Evolutionary conservation across 2,113 vertebrate species (phyloP).

Genomic region (Callaeas wilsoni): DNA sequence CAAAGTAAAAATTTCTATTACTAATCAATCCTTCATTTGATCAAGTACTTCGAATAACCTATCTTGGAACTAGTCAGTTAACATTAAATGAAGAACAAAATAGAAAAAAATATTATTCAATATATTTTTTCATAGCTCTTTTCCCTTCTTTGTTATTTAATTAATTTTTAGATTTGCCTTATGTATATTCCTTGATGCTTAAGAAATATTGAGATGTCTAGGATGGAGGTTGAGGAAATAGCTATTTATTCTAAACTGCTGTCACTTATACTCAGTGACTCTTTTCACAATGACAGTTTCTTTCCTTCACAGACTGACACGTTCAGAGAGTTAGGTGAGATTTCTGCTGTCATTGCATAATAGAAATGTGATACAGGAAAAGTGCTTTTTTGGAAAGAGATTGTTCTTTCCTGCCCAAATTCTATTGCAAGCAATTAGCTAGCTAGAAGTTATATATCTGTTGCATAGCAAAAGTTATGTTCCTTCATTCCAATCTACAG

Average conservation of each 20-base stretch:
- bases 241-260: neutral
- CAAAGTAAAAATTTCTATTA: neutral
- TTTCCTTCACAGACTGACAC: neutral
- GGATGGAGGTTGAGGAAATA: neutral
- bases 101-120: fast-evolving
- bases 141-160: neutral
- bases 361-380: neutral
- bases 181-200: neutral
- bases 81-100: neutral
- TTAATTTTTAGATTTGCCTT: neutral
- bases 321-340: neutral
- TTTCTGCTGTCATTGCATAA: neutral
- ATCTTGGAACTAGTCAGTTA: neutral
- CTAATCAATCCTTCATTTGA: neutral
- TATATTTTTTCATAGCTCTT: neutral
- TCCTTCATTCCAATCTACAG: neutral
- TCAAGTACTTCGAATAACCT: neutral
- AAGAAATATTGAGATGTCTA: neutral
- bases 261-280: neutral
- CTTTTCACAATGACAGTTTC: neutral
- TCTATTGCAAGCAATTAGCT: neutral
- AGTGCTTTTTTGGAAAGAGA: neutral
- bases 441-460: neutral
- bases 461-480: neutral
- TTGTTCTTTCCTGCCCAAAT: neutral